Evolutionary conservation across 2,888 invertebrate genomes (phyloP).

Genomic region (Phytoseiulus persimilis): DNA sequence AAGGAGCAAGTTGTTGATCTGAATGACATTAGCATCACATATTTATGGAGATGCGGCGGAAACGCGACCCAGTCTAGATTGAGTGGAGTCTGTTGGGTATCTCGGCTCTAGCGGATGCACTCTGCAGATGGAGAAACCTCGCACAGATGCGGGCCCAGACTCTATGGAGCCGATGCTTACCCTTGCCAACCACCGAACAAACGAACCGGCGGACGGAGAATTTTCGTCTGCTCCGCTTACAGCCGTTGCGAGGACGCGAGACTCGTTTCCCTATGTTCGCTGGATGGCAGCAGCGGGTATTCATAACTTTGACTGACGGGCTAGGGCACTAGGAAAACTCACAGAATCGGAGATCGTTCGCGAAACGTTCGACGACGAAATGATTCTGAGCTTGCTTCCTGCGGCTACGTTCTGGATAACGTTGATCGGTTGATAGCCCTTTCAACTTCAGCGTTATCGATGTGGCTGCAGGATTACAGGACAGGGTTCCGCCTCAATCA

Average conservation of each 20-base stretch:
- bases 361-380: too few relatives aligned
- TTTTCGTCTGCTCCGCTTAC: not conserved
- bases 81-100: constrained; percentile 5
- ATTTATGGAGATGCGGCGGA: constrained; percentile 28
- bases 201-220: not conserved
- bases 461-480: too few relatives aligned
- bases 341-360: too few relatives aligned
- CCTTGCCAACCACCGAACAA: not conserved
- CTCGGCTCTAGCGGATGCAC: not conserved
- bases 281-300: not conserved
- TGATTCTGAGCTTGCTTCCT: too few relatives aligned
- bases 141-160: not conserved
- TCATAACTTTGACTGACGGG: not conserved
- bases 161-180: not conserved
- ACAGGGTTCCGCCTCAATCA: not conserved
- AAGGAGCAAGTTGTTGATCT: constrained; percentile 35
- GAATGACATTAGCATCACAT: constrained; percentile 37
- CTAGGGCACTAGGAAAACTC: too few relatives aligned
- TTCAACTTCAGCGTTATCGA: too few relatives aligned
- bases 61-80: not conserved
- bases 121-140: not conserved
- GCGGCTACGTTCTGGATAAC: too few relatives aligned
- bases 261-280: not conserved
- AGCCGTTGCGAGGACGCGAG: not conserved
- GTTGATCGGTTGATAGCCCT: too few relatives aligned